Conservation (phyloP, 2,888 invertebrate genomes). For the Netelia melanura region DNA sequence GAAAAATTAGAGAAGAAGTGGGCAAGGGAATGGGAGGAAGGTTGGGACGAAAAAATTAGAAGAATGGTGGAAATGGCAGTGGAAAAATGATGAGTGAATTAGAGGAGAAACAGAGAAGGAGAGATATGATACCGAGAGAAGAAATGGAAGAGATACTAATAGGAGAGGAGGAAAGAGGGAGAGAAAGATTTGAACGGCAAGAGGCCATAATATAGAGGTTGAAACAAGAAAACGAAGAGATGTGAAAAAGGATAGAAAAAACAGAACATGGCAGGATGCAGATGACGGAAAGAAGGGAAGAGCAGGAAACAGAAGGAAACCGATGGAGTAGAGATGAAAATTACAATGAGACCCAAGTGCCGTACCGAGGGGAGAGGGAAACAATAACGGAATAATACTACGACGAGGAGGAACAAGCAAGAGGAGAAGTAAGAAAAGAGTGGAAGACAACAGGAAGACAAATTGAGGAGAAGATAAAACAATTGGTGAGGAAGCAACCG, state of each 20-base stretch:
- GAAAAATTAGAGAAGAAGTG: not conserved
- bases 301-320: too few relatives aligned
- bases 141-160: too few relatives aligned
- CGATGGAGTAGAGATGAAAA: not conserved
- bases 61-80: too few relatives aligned
- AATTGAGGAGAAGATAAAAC: not conserved
- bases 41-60: too few relatives aligned
- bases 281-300: too few relatives aligned
- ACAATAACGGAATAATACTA: too few relatives aligned
- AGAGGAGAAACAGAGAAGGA: too few relatives aligned
- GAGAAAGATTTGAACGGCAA: not conserved
- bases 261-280: too few relatives aligned
- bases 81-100: too few relatives aligned
- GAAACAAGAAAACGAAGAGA: not conserved
- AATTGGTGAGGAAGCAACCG: not conserved
- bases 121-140: too few relatives aligned
- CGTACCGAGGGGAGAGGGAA: too few relatives aligned
- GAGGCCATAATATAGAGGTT: not conserved
- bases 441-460: not conserved
- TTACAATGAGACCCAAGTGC: too few relatives aligned
- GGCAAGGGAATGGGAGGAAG: not conserved
- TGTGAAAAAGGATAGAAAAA: not conserved
- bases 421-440: not conserved
- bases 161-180: not conserved
- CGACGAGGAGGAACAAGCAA: not conserved